Base-by-base conservation (phyloP, 2,888 invertebrate genomes). In the Caenorhabditis imperialis region DNA sequence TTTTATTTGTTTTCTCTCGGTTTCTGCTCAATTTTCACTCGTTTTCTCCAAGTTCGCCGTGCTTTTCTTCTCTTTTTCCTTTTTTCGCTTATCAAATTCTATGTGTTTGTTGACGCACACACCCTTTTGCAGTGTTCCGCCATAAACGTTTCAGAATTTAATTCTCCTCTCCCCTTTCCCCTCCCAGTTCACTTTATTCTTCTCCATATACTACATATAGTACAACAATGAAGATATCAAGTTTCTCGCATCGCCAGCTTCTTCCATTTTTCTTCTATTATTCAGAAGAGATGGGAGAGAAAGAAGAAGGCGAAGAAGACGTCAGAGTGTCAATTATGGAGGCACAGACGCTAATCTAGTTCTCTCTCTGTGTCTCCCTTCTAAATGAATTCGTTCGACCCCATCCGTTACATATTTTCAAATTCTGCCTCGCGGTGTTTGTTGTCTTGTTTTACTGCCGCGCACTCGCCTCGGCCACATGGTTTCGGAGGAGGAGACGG, bases 301-400 rank as follows among this genome's bases (percentile, higher is more conserved):
- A 30, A 40, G n/a, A 37, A 23, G 20, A 48, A 48, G 40, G 10
- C 38, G 30, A 50, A 53, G 62, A 65, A 65, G 55, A 67, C 50
- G 67, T 67, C 44, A 57, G 50, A 35, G 50, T 51, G 67, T 57
- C 57, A 67, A 67, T 67, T 67, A 67, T 67, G 67, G 57, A 50
- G 44, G 30, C 48, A 57, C 27, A 47, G 57, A 16, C 25, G 14
- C 44, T 27, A 27, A 42, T 42, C 40, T 58, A 57, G 44, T 67
- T 57, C 51, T 48, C 48, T 57, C 54, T 47, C 20, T 54, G 47
- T 35, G 16, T 18, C 25, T 42, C 48, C 42, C 47, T 54, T 63
- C 48, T 54, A 40, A 38, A 40, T 25, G 44, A 44, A 53, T 54
- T 27, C 42, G 18, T 23, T 25, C 48, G 22, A 23, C 37, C 6